Conservation (phyloP, 92 coral and sea anemone species). For the Bergia sp. region DNA sequence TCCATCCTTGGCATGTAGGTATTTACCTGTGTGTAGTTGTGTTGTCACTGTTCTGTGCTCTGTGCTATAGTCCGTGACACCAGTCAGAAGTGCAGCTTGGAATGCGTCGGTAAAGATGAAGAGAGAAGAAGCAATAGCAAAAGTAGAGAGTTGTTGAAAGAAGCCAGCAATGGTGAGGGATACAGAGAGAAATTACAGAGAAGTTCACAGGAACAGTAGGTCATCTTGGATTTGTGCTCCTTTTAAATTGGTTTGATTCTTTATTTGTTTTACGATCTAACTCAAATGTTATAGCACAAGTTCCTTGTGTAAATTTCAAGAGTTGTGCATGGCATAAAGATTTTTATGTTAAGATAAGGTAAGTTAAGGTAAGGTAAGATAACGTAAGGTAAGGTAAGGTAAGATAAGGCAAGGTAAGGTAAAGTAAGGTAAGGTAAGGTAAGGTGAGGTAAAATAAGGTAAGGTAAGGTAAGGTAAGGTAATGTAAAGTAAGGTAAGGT, state of each 20-base stretch:
- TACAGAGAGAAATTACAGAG: not conserved
- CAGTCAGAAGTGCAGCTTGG: conserved; percentile 8
- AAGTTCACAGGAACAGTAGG: too few species aligned
- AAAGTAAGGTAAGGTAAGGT: too few species aligned
- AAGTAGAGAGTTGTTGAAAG: not conserved
- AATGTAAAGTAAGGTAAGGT: too few species aligned
- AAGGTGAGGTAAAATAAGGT: too few species aligned
- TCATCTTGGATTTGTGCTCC: too few species aligned
- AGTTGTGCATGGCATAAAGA: not conserved
- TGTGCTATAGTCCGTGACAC: conserved; percentile 1
- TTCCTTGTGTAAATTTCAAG: not conserved
- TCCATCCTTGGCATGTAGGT: not conserved
- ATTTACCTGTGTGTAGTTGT: conserved; percentile 15
- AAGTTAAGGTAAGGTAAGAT: too few species aligned
- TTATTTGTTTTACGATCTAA: not conserved
- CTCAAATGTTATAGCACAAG: not conserved
- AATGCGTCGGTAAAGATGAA: not conserved
- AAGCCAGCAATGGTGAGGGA: not conserved
- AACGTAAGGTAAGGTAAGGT: too few species aligned
- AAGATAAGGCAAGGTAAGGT: too few species aligned
- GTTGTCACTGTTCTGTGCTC: conserved; percentile 14
- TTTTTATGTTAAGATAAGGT: not conserved
- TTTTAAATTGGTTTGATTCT: not conserved
- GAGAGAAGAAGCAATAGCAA: not conserved
- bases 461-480: too few species aligned